These are phyloP conservation scores for Planococcus citri DNA, from an alignment of 1,140 invertebrate genomes.

Conservation along the genomic window DNA sequence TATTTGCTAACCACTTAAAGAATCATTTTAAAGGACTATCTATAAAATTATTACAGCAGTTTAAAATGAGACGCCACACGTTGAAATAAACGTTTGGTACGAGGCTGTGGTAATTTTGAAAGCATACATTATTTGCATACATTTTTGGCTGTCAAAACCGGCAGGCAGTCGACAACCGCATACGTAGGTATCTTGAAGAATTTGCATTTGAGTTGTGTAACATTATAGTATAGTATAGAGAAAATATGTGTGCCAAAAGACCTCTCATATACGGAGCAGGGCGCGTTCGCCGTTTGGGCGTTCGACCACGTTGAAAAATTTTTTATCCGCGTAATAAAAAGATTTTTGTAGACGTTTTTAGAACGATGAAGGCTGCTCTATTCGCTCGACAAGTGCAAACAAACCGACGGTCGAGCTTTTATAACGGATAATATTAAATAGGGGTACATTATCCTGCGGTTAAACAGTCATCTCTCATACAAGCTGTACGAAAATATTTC, in stretches of 20 bases:
- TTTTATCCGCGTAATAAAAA: background rate
- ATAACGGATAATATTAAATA: slow-evolving; percentile 2
- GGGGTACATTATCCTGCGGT: background rate
- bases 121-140: background rate
- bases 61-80: too few species aligned
- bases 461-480: background rate
- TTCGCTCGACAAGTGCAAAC: background rate
- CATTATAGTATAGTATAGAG: too few species aligned
- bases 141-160: background rate
- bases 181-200: background rate
- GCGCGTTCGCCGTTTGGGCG: too few species aligned
- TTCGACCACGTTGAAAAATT: background rate
- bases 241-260: background rate
- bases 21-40: too few species aligned
- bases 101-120: background rate
- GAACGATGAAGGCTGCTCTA: background rate
- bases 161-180: too few species aligned
- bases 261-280: too few species aligned
- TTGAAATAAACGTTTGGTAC: too few species aligned
- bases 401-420: background rate
- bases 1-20: too few species aligned
- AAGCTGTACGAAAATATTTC: background rate
- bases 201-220: background rate
- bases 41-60: too few species aligned
- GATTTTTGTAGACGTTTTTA: background rate